These are phyloP conservation scores for Lamproptera curius DNA, from an alignment of 2,888 invertebrate genomes.

Conservation along the genomic window DNA sequence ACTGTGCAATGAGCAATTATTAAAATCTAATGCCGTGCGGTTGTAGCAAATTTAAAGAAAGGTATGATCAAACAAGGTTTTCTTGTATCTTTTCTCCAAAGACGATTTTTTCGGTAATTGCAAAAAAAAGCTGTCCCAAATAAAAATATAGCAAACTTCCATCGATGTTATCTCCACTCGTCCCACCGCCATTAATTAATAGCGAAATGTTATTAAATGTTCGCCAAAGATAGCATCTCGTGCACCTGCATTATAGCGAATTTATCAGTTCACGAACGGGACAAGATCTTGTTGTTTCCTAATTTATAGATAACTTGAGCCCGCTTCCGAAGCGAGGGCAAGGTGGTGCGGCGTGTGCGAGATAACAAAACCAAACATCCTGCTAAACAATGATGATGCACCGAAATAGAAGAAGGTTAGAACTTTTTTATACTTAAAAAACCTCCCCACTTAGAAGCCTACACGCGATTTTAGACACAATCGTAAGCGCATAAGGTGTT, in stretches of 20 bases:
- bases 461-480: constrained; percentile 29
- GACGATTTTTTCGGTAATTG: too few relatives aligned
- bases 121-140: background rate
- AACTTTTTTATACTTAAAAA: constrained; percentile 63
- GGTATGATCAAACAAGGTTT: too few relatives aligned
- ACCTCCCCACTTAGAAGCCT: constrained; percentile 38
- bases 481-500: constrained; percentile 24
- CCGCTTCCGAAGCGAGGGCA: constrained; percentile 49
- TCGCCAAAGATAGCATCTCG: constrained; percentile 57
- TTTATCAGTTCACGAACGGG: constrained; percentile 56
- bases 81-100: too few relatives aligned
- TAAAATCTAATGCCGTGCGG: too few relatives aligned
- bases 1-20: too few relatives aligned
- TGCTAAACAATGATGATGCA: constrained; percentile 57
- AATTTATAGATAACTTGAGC: constrained; percentile 58
- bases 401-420: constrained; percentile 50
- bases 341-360: constrained; percentile 71
- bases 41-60: too few relatives aligned
- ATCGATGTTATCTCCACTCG: constrained; percentile 38
- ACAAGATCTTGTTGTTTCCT: constrained; percentile 59
- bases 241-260: constrained; percentile 62
- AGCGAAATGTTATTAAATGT: constrained; percentile 38
- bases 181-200: constrained; percentile 59
- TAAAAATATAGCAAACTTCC: constrained; percentile 2
- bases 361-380: constrained; percentile 74